Base-by-base conservation (phyloP, 2,797 vertebrate species). In the Mallotus villosus region DNA sequence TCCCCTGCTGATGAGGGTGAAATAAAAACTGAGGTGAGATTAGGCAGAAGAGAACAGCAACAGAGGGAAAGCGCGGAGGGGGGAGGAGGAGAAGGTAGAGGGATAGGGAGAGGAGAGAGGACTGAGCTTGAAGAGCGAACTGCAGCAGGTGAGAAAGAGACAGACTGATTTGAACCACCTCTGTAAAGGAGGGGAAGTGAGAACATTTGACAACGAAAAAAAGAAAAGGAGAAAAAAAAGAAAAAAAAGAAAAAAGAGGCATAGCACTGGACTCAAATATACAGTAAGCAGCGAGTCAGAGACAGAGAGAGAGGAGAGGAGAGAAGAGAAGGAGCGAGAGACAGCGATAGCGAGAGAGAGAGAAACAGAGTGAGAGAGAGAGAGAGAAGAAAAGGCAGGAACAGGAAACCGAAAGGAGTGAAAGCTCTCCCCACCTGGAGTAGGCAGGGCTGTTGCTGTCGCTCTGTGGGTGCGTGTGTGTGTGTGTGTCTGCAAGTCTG, bases 11-110 rank as follows among this genome's bases (percentile, higher is more conserved):
- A 93, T 92, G 91, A 92, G 83, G 89, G 86, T 82, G 91, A 93
- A 94, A 93, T 93, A 92, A 93, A 94, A 94, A 93, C 92, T 91
- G 90, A 90, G 91, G 89, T 89, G 87, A 92, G 89, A 93, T 89
- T 90, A 89, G 81, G 84, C 82, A 85, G 90, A 87, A 82, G 84
- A 82, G 89, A 87, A 82, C 85, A 82, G 89, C 87, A 93, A 91
- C 86, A 88, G 29, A 72, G 82, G 78, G 79, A 71, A 84, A 77
- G 70, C 41, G 77, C 37, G 55, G 46, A 76, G 76, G 80, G 81
- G 22, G 29, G 63, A 76, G 76, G 82, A 76, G 77, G 70, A 67
- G 72, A 71, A 27, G 22, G 17, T 17, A 0, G 27, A 74, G 78
- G 67, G 57, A 64, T 67, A 25, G 68, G 61, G 32, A 27, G 25